These are phyloP conservation scores for Muscina levida DNA, from an alignment of 2,888 invertebrate species.

Conservation along the genomic window DNA sequence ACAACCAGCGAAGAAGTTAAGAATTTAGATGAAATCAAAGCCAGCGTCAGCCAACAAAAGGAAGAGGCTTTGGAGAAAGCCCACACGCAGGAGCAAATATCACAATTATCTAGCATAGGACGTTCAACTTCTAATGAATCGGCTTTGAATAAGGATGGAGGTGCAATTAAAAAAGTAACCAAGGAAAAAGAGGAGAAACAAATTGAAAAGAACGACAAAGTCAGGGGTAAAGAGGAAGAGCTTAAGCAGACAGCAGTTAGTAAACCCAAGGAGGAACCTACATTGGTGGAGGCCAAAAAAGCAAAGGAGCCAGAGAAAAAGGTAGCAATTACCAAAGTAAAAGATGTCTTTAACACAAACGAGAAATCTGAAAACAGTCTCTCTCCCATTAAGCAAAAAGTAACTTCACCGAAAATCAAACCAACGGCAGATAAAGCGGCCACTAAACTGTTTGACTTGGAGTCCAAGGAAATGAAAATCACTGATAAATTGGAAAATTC, in stretches of 20 bases:
- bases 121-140: slow-evolving; percentile 68
- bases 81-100: slow-evolving; percentile 59
- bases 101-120: slow-evolving; percentile 48
- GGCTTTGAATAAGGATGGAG: slow-evolving; percentile 37
- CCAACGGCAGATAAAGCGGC: slow-evolving; percentile 21
- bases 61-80: slow-evolving; percentile 67
- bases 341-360: no score
- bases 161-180: neutral
- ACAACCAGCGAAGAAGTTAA: slow-evolving; percentile 59
- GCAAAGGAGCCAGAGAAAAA: neutral
- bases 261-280: neutral
- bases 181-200: slow-evolving; percentile 6
- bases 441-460: neutral
- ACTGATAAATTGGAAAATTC: slow-evolving; percentile 58
- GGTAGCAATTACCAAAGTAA: neutral
- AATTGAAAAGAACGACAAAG: no score
- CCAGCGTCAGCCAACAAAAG: slow-evolving; percentile 61
- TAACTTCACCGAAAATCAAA: slow-evolving; percentile 41
- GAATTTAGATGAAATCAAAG: slow-evolving; percentile 67
- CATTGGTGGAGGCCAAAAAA: neutral
- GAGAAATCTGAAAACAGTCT: slow-evolving; percentile 62
- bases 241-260: neutral
- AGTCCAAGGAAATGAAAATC: slow-evolving; percentile 62
- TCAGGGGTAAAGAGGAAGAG: no score
- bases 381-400: slow-evolving; percentile 21